phyloP scores from a whole-genome alignment of 1,140 invertebrate genomes.

The Cydia pomonella region DNA sequence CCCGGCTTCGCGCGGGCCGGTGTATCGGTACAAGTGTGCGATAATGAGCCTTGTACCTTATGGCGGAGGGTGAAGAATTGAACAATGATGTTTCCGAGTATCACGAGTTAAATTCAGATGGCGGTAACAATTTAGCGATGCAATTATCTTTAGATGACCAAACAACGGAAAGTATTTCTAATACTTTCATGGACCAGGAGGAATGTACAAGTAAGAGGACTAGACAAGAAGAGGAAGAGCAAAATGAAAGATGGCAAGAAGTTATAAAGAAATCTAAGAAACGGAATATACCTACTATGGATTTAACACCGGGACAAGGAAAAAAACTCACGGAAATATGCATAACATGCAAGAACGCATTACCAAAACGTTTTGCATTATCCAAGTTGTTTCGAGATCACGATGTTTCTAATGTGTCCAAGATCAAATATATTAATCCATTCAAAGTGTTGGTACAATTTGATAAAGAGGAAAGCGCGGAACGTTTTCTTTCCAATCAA shows the following conservation, averaged over 20 bases:
- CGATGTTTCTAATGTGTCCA: background rate
- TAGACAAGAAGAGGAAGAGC: no score
- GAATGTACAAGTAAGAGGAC: no score
- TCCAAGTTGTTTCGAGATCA: constrained; percentile 13
- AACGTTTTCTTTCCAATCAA: background rate
- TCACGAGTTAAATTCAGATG: no score
- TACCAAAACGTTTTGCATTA: constrained; percentile 29
- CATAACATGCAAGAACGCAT: background rate
- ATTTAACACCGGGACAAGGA: background rate
- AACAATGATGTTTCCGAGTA: no score
- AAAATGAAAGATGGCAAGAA: background rate
- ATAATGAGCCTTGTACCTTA: no score
- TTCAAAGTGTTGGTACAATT: constrained; percentile 24
- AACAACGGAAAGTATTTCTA: no score
- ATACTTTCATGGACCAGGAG: no score
- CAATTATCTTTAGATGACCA: no score
- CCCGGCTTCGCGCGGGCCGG: no score
- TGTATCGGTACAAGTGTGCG: no score
- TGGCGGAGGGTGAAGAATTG: no score
- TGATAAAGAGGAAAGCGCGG: constrained; percentile 8
- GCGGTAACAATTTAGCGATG: no score
- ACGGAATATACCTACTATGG: background rate
- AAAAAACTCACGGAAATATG: constrained; percentile 12
- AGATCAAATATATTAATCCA: constrained; percentile 14
- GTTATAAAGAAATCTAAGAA: background rate